These are phyloP conservation scores for Cavia aperea DNA, from an alignment of 2,113 vertebrate species.

Conservation along the genomic window DNA sequence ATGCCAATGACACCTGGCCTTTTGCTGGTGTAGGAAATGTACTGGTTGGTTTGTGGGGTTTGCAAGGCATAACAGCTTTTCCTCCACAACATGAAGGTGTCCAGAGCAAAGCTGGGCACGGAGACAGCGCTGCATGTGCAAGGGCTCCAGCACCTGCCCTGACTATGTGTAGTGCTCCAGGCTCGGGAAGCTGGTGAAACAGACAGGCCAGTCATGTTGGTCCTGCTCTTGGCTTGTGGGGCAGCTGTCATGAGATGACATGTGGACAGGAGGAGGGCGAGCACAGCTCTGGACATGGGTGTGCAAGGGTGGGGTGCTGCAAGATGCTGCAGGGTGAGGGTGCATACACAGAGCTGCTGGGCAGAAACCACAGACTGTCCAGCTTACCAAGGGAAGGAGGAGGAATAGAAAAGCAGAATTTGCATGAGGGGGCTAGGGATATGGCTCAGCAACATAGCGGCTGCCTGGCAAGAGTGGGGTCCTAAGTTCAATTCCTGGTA, in stretches of 20 bases:
- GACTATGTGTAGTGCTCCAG: accelerated
- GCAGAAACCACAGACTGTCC: not conserved
- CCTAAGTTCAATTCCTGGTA: no score
- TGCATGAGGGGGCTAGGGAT: no score
- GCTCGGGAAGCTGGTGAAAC: not conserved
- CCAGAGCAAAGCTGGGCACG: not conserved
- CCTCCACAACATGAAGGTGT: not conserved
- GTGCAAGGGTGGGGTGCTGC: no score
- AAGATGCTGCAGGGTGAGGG: not conserved
- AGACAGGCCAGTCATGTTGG: no score
- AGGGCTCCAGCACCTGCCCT: not conserved
- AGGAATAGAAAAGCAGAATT: not conserved
- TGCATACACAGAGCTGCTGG: not conserved
- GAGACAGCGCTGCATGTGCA: not conserved
- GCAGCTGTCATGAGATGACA: not conserved
- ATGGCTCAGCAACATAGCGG: no score
- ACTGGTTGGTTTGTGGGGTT: not conserved
- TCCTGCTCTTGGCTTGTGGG: not conserved
- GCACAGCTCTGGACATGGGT: not conserved
- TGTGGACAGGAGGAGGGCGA: not conserved
- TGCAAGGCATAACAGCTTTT: not conserved
- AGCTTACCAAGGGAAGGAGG: not conserved
- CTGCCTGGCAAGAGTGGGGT: no score
- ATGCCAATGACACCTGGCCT: not conserved
- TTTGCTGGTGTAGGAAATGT: not conserved